Evolutionary conservation across 2,797 vertebrate species (phyloP).

Genomic region (Poliocrania exsul): DNA sequence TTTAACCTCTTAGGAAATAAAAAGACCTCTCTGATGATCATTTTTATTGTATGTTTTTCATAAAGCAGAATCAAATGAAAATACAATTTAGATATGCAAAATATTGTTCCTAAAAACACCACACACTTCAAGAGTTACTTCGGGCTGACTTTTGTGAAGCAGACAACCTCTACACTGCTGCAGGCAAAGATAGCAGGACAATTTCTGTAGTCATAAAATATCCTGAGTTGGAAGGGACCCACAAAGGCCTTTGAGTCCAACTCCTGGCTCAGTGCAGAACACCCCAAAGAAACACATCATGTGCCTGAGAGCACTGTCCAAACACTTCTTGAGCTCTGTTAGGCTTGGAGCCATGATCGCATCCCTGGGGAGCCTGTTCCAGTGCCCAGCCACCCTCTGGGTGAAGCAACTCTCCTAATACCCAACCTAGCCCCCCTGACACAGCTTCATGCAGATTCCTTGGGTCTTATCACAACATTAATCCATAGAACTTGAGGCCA

Average conservation of each 20-base stretch:
- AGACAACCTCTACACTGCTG: rapidly evolving
- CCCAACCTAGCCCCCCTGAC: too few species aligned
- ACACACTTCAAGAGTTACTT: neutral
- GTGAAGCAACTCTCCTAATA: neutral
- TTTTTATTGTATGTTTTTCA: neutral
- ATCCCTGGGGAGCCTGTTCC: neutral
- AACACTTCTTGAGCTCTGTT: neutral
- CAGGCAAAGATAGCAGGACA: neutral
- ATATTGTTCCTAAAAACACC: neutral
- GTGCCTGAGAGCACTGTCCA: neutral
- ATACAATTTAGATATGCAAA: rapidly evolving
- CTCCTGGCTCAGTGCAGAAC: too few species aligned
- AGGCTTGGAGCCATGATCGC: neutral
- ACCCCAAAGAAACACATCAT: rapidly evolving
- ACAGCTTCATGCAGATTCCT: rapidly evolving
- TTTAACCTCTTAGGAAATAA: neutral
- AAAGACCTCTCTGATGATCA: neutral
- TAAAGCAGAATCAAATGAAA: neutral
- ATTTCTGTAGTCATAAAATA: neutral
- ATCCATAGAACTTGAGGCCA: neutral
- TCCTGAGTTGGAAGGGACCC: neutral
- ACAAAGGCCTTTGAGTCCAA: neutral
- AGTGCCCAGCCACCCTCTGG: rapidly evolving
- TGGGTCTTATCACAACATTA: neutral
- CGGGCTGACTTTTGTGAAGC: neutral